A percentile compares a stretch with the other conserved stretches of the same genome.
Conservation (phyloP, 2,888 invertebrate species). For the Drosophila pseudotakahashii region DNA sequence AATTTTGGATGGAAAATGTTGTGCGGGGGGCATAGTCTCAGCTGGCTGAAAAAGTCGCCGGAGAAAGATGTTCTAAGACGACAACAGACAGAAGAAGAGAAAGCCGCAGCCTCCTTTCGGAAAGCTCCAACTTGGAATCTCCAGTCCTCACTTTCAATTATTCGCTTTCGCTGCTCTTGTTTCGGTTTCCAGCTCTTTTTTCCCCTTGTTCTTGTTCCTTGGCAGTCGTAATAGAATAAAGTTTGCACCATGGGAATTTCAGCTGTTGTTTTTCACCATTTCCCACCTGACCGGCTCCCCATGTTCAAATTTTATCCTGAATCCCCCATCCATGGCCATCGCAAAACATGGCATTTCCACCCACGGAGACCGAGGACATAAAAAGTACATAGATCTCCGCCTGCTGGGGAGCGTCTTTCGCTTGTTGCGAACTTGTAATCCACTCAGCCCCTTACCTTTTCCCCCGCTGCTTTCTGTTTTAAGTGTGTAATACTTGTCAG, state of each 20-base stretch:
- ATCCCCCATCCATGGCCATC: background rate
- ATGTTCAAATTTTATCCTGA: background rate
- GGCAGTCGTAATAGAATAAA: conserved; percentile 74
- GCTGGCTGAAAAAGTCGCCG: conserved; percentile 9
- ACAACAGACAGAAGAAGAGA: conserved; percentile 31
- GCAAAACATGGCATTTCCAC: background rate
- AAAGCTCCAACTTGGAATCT: background rate
- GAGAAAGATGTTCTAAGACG: conserved; percentile 1
- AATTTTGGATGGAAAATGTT: background rate
- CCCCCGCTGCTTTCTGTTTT: background rate
- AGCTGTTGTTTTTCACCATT: conserved; percentile 71
- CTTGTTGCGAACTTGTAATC: conserved; percentile 67
- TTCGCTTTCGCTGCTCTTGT: conserved; percentile 48
- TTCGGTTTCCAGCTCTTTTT: conserved; percentile 3
- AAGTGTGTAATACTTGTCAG: background rate
- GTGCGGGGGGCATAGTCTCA: background rate
- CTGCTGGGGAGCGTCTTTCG: conserved; percentile 46
- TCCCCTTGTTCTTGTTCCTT: background rate
- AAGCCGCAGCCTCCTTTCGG: conserved; percentile 44
- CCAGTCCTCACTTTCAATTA: conserved; percentile 65
- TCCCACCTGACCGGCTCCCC: conserved; percentile 58
- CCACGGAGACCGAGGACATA: conserved; percentile 26
- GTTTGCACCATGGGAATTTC: conserved; percentile 78
- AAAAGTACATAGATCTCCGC: conserved; percentile 68
- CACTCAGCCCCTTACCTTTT: conserved; percentile 48